Conservation (phyloP, 2,888 invertebrate species). For the Junonia oenone region DNA sequence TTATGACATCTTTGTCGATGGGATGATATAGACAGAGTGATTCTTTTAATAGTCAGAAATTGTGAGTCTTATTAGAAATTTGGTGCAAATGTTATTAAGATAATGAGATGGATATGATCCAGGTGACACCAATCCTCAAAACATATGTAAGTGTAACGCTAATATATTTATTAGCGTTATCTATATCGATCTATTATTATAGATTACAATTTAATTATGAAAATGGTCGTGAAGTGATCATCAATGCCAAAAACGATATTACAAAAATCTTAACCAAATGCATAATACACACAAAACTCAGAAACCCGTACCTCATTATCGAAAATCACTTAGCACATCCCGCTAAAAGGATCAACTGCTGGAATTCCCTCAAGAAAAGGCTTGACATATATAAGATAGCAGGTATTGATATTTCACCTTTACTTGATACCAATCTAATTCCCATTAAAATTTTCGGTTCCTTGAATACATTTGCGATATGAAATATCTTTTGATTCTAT, state of each 20-base stretch:
- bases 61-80: too few species aligned
- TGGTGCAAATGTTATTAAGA: too few species aligned
- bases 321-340: slow-evolving; percentile 10
- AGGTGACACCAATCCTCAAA: too few species aligned
- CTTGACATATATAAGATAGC: slow-evolving; percentile 22
- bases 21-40: too few species aligned
- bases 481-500: background rate
- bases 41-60: too few species aligned
- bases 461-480: background rate
- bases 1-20: too few species aligned
- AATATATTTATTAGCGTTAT: too few species aligned
- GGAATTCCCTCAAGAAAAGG: slow-evolving; percentile 5
- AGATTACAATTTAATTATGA: too few species aligned
- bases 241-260: background rate
- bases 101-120: too few species aligned
- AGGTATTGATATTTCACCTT: slow-evolving; percentile 4
- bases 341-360: slow-evolving; percentile 6
- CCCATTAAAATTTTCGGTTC: background rate
- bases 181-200: too few species aligned
- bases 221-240: background rate
- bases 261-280: background rate
- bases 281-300: background rate
- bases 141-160: too few species aligned
- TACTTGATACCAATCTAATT: slow-evolving; percentile 4
- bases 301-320: slow-evolving; percentile 4